Conservation (phyloP, 2,113 vertebrate species). For the Porphyrio hochstetteri region DNA sequence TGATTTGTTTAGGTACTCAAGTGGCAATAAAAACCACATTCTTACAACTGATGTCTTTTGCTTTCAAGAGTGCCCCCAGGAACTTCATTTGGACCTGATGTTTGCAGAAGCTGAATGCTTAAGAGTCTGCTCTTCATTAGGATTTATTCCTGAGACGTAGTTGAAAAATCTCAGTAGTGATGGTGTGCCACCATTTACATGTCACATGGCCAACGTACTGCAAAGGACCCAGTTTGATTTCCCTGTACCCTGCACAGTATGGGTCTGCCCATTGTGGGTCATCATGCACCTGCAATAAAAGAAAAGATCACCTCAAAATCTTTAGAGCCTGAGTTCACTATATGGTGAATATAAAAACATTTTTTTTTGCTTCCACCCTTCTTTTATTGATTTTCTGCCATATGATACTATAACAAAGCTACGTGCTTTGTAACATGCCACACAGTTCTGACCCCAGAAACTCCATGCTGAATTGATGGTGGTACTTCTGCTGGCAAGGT, state of each 20-base stretch:
- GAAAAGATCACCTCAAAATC: not conserved
- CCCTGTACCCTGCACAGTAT: not conserved
- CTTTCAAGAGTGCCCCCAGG: not conserved
- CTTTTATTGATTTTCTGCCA: not conserved
- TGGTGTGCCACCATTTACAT: not conserved
- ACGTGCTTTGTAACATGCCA: not conserved
- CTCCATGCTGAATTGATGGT: not conserved
- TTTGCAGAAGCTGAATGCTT: not conserved
- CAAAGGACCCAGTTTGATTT: not conserved
- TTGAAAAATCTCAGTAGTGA: not conserved
- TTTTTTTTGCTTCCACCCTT: not conserved
- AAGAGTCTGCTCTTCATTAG: not conserved
- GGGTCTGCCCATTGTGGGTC: not conserved
- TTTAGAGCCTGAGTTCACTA: not conserved
- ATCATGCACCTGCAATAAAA: not conserved
- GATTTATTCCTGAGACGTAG: not conserved
- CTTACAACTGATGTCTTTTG: not conserved
- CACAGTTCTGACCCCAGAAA: not conserved
- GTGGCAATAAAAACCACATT: not conserved
- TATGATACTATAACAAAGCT: not conserved
- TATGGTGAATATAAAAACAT: rapidly evolving
- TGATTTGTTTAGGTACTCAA: not conserved
- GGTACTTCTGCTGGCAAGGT: not conserved
- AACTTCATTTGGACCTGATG: not conserved
- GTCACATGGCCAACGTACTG: not conserved